Evolutionary conservation across 1,140 invertebrate genomes (phyloP).

Genomic region (Leptopilina boulardi): DNA sequence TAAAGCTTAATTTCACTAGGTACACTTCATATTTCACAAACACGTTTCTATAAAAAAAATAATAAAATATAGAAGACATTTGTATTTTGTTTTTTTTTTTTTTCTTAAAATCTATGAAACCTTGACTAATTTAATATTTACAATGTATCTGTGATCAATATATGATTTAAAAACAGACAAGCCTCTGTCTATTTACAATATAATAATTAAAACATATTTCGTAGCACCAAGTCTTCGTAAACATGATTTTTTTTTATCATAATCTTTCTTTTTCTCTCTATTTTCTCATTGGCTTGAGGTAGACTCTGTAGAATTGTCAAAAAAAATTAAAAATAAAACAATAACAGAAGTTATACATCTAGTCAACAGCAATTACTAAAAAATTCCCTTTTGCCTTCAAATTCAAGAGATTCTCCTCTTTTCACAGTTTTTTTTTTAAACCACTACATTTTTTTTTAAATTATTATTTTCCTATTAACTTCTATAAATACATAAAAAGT

Average conservation of each 20-base stretch:
- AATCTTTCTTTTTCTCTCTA: neutral
- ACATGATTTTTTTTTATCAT: neutral
- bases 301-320: constrained; percentile 64
- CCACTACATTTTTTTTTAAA: constrained; percentile 5
- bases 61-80: constrained; percentile 8
- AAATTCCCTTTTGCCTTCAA: constrained; percentile 1
- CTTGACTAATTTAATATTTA: constrained; percentile 8
- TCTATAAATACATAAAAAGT: constrained; percentile 19
- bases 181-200: constrained; percentile 43
- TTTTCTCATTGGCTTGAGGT: constrained; percentile 64
- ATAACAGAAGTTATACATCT: constrained; percentile 60
- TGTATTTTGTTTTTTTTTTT: neutral
- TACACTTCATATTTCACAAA: neutral
- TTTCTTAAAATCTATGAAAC: constrained; percentile 16
- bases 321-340: constrained; percentile 44
- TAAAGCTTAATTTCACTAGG: neutral
- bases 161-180: constrained; percentile 25
- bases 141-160: neutral
- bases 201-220: constrained; percentile 17
- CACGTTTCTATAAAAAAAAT: constrained; percentile 1
- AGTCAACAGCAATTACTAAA: constrained; percentile 50
- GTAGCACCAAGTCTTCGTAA: constrained; percentile 14
- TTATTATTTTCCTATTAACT: neutral
- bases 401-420: constrained; percentile 34
- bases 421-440: constrained; percentile 43